These are phyloP conservation scores for Chelon auratus DNA, from an alignment of 2,797 vertebrate genomes.

Conservation along the genomic window DNA sequence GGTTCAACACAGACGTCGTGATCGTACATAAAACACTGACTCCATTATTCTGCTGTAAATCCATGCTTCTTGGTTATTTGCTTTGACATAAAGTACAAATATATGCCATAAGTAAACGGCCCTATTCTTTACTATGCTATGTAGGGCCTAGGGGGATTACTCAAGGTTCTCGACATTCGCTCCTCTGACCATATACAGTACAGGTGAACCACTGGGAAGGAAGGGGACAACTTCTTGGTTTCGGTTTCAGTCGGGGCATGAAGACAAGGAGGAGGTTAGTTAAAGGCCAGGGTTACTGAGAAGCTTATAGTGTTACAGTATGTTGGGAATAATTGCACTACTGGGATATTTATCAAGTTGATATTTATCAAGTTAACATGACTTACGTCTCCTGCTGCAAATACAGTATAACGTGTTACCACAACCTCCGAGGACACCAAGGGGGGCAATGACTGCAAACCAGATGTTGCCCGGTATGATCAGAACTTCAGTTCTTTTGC, in stretches of 20 bases:
- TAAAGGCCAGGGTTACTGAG: slow-evolving; percentile 46
- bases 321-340: slow-evolving; percentile 12
- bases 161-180: slow-evolving; percentile 33
- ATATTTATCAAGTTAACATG: slow-evolving; percentile 1
- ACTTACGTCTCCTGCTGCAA: slow-evolving; percentile 23
- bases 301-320: slow-evolving; percentile 19
- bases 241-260: slow-evolving; percentile 19
- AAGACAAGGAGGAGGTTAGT: slow-evolving; percentile 19
- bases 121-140: slow-evolving; percentile 57
- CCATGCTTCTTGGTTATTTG: slow-evolving; percentile 84
- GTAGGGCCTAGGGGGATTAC: slow-evolving; percentile 48
- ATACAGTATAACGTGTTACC: background rate
- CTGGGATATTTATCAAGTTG: slow-evolving; percentile 5
- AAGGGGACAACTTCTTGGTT: background rate
- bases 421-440: slow-evolving; percentile 8
- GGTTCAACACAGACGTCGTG: slow-evolving; percentile 80
- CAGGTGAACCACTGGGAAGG: slow-evolving; percentile 40
- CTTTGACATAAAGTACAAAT: slow-evolving; percentile 76
- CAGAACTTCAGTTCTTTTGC: background rate
- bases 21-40: slow-evolving; percentile 83
- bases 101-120: slow-evolving; percentile 70
- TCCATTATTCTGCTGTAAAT: slow-evolving; percentile 78
- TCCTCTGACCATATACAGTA: slow-evolving; percentile 39
- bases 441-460: slow-evolving; percentile 5
- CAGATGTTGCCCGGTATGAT: background rate